Conservation (phyloP, 2,888 invertebrate genomes). For the Cataglyphis albicans region DNA sequence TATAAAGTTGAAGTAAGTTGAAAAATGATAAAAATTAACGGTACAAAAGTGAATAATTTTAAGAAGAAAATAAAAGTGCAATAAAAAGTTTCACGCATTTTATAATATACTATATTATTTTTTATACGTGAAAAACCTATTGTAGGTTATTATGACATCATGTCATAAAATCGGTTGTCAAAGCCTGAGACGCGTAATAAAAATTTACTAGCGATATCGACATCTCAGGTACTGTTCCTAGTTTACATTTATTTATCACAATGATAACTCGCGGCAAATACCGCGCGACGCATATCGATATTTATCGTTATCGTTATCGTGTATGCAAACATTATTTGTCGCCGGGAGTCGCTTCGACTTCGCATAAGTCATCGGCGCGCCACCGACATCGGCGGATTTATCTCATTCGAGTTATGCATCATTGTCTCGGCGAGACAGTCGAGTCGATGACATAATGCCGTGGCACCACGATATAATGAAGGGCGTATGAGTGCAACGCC, state of each 20-base stretch:
- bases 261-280: constrained; percentile 33
- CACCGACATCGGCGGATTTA: constrained; percentile 60
- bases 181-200: not conserved
- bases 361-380: constrained; percentile 48
- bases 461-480: constrained; percentile 64
- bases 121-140: not conserved
- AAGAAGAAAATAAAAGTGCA: not conserved
- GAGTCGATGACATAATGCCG: constrained; percentile 63
- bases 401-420: constrained; percentile 66
- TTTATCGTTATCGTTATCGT: constrained; percentile 27
- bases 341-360: constrained; percentile 24
- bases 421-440: constrained; percentile 60
- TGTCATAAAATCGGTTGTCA: not conserved
- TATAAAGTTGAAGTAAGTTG: not conserved
- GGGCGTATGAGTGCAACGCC: constrained; percentile 52
- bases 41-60: not conserved
- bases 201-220: constrained; percentile 20
- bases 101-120: not conserved
- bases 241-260: constrained; percentile 46
- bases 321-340: constrained; percentile 49
- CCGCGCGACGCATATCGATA: constrained; percentile 17
- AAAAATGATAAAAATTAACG: not conserved
- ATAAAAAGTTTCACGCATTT: not conserved
- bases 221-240: constrained; percentile 14
- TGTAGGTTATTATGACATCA: not conserved